Evolutionary conservation across 2,888 invertebrate species (phyloP).

Genomic region (Brachyptera putata): DNA sequence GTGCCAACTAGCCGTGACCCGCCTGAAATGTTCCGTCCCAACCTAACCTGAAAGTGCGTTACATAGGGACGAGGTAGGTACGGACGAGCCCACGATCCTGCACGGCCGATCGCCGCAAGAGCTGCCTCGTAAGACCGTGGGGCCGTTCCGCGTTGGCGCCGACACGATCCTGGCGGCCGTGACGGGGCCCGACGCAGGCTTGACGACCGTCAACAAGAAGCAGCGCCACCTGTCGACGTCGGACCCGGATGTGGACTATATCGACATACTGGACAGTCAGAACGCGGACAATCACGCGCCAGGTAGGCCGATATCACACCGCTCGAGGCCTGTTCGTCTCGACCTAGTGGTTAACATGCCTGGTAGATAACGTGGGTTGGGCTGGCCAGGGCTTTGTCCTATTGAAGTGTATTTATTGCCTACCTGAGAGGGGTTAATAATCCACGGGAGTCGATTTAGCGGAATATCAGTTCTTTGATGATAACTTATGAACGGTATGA

Average conservation of each 20-base stretch:
- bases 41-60: no score
- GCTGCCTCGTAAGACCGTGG: constrained; percentile 59
- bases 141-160: constrained; percentile 46
- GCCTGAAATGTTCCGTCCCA: no score
- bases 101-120: constrained; percentile 69
- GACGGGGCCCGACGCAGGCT: constrained; percentile 78
- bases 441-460: no score
- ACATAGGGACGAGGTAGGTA: constrained; percentile 43
- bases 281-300: constrained; percentile 33
- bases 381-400: not conserved
- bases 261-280: constrained; percentile 54
- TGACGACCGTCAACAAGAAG: constrained; percentile 65
- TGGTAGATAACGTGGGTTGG: no score
- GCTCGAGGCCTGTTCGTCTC: no score
- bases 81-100: constrained; percentile 56
- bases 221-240: constrained; percentile 61
- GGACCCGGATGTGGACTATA: constrained; percentile 68
- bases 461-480: no score
- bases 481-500: no score
- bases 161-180: constrained; percentile 64
- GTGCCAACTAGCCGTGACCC: no score
- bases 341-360: no score
- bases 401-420: constrained; percentile 18
- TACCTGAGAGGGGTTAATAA: no score
- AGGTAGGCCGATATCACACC: constrained; percentile 21